Evolutionary conservation across 1,140 invertebrate genomes (phyloP).

Genomic region (Drosophila watanabei): DNA sequence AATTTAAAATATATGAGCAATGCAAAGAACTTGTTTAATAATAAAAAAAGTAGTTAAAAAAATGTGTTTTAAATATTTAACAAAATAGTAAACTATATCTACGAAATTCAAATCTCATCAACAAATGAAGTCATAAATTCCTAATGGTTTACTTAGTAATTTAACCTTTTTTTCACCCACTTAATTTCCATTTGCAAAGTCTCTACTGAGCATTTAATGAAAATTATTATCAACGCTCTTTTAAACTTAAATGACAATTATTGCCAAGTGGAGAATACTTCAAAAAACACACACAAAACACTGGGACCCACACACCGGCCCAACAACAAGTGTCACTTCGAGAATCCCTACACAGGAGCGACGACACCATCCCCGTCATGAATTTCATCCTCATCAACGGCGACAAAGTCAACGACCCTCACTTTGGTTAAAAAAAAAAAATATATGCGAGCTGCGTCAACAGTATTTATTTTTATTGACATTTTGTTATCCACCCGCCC

Average conservation of each 20-base stretch:
- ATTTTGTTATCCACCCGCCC: slow-evolving; percentile 34
- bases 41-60: too few relatives aligned
- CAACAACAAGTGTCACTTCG: slow-evolving; percentile 37
- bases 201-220: slow-evolving; percentile 11
- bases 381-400: slow-evolving; percentile 32
- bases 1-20: too few relatives aligned
- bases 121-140: background rate
- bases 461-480: slow-evolving; percentile 57
- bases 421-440: slow-evolving; percentile 25
- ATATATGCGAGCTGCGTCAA: slow-evolving; percentile 31
- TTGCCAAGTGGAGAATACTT: slow-evolving; percentile 23
- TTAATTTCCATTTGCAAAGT: background rate
- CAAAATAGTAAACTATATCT: too few relatives aligned
- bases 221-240: slow-evolving; percentile 13
- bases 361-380: slow-evolving; percentile 24
- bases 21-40: too few relatives aligned
- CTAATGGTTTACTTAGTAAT: background rate
- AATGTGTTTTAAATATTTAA: too few relatives aligned
- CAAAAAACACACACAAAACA: slow-evolving; percentile 4
- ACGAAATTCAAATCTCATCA: too few relatives aligned
- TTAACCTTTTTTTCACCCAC: background rate
- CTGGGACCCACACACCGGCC: slow-evolving; percentile 1
- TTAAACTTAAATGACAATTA: slow-evolving; percentile 31
- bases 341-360: slow-evolving; percentile 25
- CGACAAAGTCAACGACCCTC: slow-evolving; percentile 23